Percentiles rank a stretch among this genome's conserved stretches.
Evolutionary conservation across 2,797 vertebrate species (phyloP).

Genomic region (Dermochelys coriacea): DNA sequence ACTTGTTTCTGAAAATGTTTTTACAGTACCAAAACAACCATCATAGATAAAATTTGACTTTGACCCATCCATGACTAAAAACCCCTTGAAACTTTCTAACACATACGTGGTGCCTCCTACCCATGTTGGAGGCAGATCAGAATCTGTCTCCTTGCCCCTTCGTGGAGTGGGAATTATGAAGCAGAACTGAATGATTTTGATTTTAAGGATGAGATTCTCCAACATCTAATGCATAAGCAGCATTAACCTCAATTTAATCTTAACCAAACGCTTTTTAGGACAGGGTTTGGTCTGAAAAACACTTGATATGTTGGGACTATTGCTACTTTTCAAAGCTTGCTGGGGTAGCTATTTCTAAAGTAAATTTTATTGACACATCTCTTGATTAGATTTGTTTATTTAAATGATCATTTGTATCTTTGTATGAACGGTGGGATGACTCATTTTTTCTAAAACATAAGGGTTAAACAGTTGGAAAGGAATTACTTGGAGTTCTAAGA

Average conservation of each 20-base stretch:
- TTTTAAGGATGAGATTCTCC: background rate
- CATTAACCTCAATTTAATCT: background rate
- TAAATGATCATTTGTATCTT: background rate
- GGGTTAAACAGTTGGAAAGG: background rate
- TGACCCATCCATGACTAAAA: background rate
- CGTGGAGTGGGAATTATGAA: background rate
- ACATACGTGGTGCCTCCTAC: background rate
- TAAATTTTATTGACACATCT: background rate
- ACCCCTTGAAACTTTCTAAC: background rate
- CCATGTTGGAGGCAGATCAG: background rate
- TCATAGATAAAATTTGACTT: background rate
- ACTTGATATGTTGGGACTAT: background rate
- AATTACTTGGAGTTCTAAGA: background rate
- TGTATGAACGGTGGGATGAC: background rate
- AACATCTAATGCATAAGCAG: background rate
- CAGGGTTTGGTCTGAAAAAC: background rate
- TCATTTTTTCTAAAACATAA: background rate
- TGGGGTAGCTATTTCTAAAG: background rate
- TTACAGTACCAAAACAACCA: background rate
- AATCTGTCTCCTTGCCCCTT: fast-evolving
- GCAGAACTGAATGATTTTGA: background rate
- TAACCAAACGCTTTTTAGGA: background rate
- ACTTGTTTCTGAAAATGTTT: background rate
- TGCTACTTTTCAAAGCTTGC: background rate
- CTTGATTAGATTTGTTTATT: background rate